A percentile compares a stretch with the other conserved stretches of the same genome.
Evolutionary conservation across 2,113 vertebrate genomes (phyloP).

Genomic region (Donacobius atricapilla): DNA sequence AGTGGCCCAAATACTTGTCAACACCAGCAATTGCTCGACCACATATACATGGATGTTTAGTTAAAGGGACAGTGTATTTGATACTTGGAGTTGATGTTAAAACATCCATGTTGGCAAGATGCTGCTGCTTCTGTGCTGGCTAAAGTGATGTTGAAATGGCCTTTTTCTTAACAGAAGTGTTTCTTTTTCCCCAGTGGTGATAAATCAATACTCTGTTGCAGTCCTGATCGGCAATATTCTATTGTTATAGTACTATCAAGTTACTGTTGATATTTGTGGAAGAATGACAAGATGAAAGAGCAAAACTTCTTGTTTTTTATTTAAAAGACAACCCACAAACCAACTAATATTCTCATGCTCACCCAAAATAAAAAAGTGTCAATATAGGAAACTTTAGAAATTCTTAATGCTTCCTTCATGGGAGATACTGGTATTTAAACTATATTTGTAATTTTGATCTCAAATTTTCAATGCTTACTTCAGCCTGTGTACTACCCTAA

Average conservation of each 20-base stretch:
- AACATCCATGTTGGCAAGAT: neutral
- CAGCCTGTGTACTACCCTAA: neutral
- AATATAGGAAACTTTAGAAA: neutral
- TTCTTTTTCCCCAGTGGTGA: neutral
- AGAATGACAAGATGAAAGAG: neutral
- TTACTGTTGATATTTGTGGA: neutral
- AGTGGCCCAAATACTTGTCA: conserved; percentile 20
- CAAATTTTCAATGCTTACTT: neutral
- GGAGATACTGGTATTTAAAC: neutral
- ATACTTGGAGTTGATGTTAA: neutral
- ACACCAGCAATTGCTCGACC: neutral
- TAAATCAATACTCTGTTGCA: neutral
- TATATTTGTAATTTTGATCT: neutral
- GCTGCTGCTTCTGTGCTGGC: neutral
- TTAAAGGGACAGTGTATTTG: neutral
- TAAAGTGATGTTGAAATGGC: neutral
- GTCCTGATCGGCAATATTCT: neutral
- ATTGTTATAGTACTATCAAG: neutral
- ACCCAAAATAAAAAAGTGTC: neutral
- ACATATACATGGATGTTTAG: neutral
- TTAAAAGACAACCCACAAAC: neutral
- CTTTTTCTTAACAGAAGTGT: neutral
- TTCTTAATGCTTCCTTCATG: neutral
- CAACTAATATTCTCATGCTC: neutral
- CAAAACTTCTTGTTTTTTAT: neutral